Evolutionary conservation across 1,140 invertebrate genomes (phyloP), one percentile per base, ranked within the genome.

Genomic region (Holotrichia oblita): DNA sequence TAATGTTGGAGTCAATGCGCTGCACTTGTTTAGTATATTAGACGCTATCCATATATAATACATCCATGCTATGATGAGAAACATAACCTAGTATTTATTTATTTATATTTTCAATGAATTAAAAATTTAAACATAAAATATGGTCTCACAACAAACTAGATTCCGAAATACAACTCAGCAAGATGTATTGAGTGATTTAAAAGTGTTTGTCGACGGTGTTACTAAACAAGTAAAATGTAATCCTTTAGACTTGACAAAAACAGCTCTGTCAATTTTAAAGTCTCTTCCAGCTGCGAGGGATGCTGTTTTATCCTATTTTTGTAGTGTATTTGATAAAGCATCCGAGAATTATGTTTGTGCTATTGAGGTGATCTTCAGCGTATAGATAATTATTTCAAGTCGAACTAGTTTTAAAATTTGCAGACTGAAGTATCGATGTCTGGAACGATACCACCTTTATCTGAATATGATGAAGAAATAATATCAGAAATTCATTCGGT

Each of bases 251-350:
- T 84, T 95, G 12, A 92, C 93, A 0, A 91, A 92, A 84, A 92
- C 91, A 73, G 93, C 93, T 10, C 88, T 95, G 8, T 88, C 86
- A 48, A 86, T 97, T 0, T 87, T 97, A 40, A 93, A 92, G 86
- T 92, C 91, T 80, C 89, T 96, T 17, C 94, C 95, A 0, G 92
- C 94, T 3, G 90, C 94, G 8, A 89, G 94, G 81, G 92, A 94
- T 84, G 94, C 95, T 7, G 92, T 95, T 24, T 90, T 97, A 48
- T 94, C 96, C 81, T 94, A 94, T 86, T 93, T 96, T 82, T 91
- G 92, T 78, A 91, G 90, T 80, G 89, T 96, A 24, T 96, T 96
- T 87, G 92, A 93, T 82, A 89, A 91, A 55, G 93, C 93, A 20
- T 92, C 94, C 48, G 90, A 86, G 79, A 86, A 88, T 81, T 88